Evolutionary conservation across 2,113 vertebrate genomes (phyloP).

Genomic region (Lagenorhynchus albirostris): DNA sequence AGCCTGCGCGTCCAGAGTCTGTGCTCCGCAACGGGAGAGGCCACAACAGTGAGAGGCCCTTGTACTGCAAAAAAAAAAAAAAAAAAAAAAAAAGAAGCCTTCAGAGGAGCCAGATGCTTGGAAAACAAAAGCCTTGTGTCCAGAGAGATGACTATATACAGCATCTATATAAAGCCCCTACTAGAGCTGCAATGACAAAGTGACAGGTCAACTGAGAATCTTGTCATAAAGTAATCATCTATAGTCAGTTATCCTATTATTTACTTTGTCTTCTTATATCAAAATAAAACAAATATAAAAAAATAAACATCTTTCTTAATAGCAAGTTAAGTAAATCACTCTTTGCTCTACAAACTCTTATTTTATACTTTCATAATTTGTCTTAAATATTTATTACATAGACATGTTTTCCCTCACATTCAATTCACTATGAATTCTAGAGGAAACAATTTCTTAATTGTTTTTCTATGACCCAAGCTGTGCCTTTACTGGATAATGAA

Average conservation of each 20-base stretch:
- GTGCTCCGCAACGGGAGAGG: no score
- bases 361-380: not conserved
- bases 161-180: not conserved
- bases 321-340: not conserved
- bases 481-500: not conserved
- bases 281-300: not conserved
- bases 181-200: not conserved
- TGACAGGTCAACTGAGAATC: not conserved
- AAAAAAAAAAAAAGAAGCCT: not conserved
- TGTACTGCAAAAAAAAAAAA: no score
- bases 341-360: not conserved
- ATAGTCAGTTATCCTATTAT: not conserved
- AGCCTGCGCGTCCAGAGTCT: no score
- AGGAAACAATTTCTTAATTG: not conserved
- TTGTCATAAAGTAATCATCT: not conserved
- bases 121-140: not conserved
- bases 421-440: not conserved
- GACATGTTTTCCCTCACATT: not conserved
- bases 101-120: not conserved
- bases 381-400: slow-evolving; percentile 13
- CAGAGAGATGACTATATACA: not conserved
- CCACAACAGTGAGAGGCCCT: no score
- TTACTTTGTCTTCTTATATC: not conserved
- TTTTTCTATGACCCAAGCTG: not conserved
- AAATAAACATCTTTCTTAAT: not conserved